Evolutionary conservation across 2,113 vertebrate species (phyloP).

Genomic region (Erythrocercus mccallii): DNA sequence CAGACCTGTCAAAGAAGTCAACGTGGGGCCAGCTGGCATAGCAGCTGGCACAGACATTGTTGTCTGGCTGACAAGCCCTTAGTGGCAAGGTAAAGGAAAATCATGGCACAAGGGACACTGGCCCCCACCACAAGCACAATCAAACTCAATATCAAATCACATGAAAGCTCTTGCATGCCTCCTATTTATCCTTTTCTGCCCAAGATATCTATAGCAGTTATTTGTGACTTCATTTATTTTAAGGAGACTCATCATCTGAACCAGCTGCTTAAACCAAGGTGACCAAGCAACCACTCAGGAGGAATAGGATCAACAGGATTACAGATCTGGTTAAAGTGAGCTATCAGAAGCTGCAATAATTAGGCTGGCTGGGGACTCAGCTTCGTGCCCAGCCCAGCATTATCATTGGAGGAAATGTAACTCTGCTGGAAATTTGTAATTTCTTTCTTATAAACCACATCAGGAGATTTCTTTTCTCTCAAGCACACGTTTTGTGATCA

Average conservation of each 20-base stretch:
- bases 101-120: not conserved
- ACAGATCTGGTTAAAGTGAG: not conserved
- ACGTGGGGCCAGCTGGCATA: not conserved
- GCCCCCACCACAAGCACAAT: not conserved
- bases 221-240: not conserved
- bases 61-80: not conserved
- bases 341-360: not conserved
- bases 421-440: not conserved
- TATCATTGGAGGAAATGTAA: not conserved
- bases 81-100: not conserved
- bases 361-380: not conserved
- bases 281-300: not conserved
- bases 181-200: not conserved
- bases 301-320: not conserved
- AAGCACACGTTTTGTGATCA: not conserved
- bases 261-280: not conserved
- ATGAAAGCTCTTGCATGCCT: not conserved
- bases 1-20: not conserved
- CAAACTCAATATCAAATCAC: not conserved
- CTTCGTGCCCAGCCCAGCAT: not conserved
- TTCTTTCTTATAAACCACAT: not conserved
- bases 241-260: not conserved
- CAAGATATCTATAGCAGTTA: not conserved
- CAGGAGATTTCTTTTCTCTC: not conserved
- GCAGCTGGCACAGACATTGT: not conserved